These are phyloP conservation scores for Scomber colias DNA, from an alignment of 2,113 vertebrate species.

Conservation along the genomic window DNA sequence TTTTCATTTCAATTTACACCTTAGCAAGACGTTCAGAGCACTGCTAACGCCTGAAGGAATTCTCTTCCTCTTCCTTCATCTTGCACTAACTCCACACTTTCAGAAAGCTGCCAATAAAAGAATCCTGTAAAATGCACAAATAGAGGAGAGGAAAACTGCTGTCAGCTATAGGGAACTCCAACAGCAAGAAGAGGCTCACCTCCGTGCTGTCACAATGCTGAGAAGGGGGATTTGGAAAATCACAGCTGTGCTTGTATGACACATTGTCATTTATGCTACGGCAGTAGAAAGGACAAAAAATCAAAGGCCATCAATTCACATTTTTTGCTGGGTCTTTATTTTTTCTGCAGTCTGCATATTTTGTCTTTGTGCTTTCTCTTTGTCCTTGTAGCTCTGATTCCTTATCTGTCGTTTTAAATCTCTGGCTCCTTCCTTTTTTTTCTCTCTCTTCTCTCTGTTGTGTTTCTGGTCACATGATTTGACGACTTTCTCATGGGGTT, in stretches of 20 bases:
- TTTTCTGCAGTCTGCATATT: constrained; percentile 47
- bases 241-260: constrained; percentile 14
- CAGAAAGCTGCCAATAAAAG: constrained; percentile 40
- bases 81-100: constrained; percentile 9
- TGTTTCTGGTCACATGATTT: constrained; percentile 28
- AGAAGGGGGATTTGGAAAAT: constrained; percentile 25
- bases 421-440: background rate
- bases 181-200: constrained; percentile 6
- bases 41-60: constrained; percentile 38
- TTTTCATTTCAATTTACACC: constrained; percentile 70
- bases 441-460: background rate
- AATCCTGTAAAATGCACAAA: background rate
- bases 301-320: constrained; percentile 51
- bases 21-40: constrained; percentile 13
- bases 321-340: constrained; percentile 38
- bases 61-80: constrained; percentile 14
- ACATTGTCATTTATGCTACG: constrained; percentile 47
- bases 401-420: constrained; percentile 63
- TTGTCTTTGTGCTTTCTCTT: constrained; percentile 35
- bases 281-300: constrained; percentile 24
- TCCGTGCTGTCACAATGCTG: background rate
- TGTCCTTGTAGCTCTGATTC: constrained; percentile 60
- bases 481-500: constrained; percentile 2
- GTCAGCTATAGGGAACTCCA: background rate
- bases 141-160: background rate